phyloP scores from a whole-genome alignment of 2,113 vertebrate genomes.

The Calypte anna region DNA sequence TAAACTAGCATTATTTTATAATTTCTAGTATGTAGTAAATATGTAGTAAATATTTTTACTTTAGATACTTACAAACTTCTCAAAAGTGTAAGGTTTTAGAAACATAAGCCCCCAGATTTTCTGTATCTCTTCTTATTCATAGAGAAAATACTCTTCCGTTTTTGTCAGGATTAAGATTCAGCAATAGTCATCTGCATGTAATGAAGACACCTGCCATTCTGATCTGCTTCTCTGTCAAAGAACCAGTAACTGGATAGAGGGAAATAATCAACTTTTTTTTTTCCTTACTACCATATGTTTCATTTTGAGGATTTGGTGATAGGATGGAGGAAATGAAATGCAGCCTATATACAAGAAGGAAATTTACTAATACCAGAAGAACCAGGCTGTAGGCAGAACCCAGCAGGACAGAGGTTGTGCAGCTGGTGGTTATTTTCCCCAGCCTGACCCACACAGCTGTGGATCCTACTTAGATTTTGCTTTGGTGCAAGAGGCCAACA shows the following conservation, averaged over 20 bases:
- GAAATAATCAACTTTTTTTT: neutral
- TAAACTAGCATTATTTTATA: neutral
- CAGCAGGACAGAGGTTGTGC: neutral
- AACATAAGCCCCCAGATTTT: neutral
- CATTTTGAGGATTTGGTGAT: neutral
- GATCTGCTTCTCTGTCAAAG: neutral
- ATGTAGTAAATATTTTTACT: neutral
- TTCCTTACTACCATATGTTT: neutral
- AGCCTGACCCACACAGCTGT: neutral
- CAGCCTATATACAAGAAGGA: slow-evolving; percentile 38
- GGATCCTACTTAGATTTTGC: neutral
- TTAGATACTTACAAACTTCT: neutral
- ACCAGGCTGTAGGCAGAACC: neutral
- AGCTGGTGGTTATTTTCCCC: neutral
- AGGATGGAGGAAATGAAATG: neutral
- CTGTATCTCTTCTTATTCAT: neutral
- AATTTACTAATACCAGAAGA: slow-evolving; percentile 46
- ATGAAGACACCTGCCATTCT: neutral
- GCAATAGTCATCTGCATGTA: neutral
- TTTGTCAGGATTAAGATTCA: neutral
- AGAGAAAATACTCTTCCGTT: neutral
- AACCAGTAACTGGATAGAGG: neutral
- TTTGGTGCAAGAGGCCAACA: neutral
- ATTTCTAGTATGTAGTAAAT: neutral
- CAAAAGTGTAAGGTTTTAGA: neutral